Evolutionary conservation across 1,140 invertebrate genomes (phyloP).

Genomic region (Gonioctena quinquepunctata): DNA sequence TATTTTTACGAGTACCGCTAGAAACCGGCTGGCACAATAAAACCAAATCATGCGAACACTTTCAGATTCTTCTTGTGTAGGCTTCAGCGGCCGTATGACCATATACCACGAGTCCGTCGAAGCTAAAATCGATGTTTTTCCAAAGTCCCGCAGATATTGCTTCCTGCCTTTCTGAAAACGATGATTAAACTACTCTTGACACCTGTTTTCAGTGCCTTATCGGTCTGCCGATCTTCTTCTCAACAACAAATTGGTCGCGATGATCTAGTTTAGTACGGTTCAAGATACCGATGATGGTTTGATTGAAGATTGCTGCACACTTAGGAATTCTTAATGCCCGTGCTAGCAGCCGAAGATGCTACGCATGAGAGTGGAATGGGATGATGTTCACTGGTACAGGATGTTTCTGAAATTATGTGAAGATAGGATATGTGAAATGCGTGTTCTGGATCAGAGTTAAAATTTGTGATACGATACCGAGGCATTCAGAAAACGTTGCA

Average conservation of each 20-base stretch:
- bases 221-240: background rate
- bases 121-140: background rate
- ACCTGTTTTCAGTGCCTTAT: conserved; percentile 11
- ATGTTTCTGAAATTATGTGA: no score
- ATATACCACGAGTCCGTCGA: background rate
- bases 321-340: conserved; percentile 7
- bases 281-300: conserved; percentile 12
- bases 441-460: no score
- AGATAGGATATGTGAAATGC: no score
- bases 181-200: conserved; percentile 15
- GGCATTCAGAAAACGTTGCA: no score
- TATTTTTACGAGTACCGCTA: no score
- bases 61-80: conserved; percentile 1
- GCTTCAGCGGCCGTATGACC: background rate
- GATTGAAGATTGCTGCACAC: conserved; percentile 8
- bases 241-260: conserved; percentile 6
- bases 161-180: conserved; percentile 6
- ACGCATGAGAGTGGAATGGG: background rate
- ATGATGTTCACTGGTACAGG: no score
- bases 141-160: background rate
- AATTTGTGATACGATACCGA: no score
- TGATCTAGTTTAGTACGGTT: conserved; percentile 28
- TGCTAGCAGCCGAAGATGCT: background rate
- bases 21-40: background rate
- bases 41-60: background rate